Evolutionary conservation across 2,888 invertebrate genomes (phyloP), one percentile per base, ranked within the genome.

Genomic region (Lamellibrachia satsuma): DNA sequence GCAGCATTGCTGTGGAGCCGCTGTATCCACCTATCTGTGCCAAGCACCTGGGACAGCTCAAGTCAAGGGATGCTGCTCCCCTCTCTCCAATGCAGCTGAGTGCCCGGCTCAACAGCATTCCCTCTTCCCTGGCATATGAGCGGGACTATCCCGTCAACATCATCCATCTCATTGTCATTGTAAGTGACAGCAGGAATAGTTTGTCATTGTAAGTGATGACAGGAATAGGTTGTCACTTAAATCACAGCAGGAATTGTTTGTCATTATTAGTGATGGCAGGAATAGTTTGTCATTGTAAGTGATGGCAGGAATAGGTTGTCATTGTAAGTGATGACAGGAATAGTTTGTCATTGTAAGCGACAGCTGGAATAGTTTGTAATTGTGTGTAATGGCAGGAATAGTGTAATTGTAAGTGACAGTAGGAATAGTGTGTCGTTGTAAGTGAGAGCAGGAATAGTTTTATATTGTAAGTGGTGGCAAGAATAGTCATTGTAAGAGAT

Each of bases 1-100:
- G 95, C 97, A 99, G 99, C 96, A 98, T 99, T 95, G 98, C 98
- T 7, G 98, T 99, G 52, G 98, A 99, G 96, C 99, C 99, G 0
- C 96, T 99, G 90, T 99, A 98, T 96, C 99, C 99, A 0, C 98
- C 98, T 97, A 97, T 98, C n/a, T 98, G 98, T 96, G 97, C 98
- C 95, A 97, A 97, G 55, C 97, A 97, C 91, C 97, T 97, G 92
- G 97, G 97, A 3, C 96, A 97, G 94, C 95, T 95, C 27, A 95
- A 95, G 8, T 95, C 96, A 6, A 96, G 96, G 75, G 95, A 95
- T 52, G 95, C 96, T 15, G 96, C 97, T 60, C 96, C 96, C 92
- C 95, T 97, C 22, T 96, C 98, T 1, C 98, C 99, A 3, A 97
- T 98, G 52, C 98, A 98, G 95, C 96, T 99, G 60, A 98, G 98